Evolutionary conservation across 2,113 vertebrate species (phyloP).

Genomic region (Serilophus lunatus): DNA sequence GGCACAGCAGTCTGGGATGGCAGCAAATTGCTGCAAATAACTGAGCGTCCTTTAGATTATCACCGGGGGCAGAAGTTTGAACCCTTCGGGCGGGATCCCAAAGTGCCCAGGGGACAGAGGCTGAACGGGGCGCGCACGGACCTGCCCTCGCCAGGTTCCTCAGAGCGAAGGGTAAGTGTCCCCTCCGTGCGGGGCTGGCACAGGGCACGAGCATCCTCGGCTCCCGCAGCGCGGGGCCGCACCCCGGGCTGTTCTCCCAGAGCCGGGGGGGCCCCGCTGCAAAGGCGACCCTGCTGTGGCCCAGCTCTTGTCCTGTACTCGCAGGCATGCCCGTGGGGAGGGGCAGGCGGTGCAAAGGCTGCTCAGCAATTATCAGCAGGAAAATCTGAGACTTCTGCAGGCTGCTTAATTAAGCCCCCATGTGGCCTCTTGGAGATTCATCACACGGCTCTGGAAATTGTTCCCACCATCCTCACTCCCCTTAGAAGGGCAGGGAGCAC

Average conservation of each 20-base stretch:
- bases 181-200: neutral
- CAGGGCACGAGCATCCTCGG: neutral
- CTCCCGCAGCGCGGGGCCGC: neutral
- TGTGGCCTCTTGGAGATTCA: slow-evolving; percentile 57
- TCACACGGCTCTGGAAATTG: neutral
- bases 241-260: neutral
- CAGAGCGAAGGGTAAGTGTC: neutral
- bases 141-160: fast-evolving
- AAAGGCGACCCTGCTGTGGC: neutral
- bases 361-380: slow-evolving; percentile 50
- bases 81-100: fast-evolving
- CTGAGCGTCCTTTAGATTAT: neutral
- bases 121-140: neutral
- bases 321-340: neutral
- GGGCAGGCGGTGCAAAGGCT: neutral
- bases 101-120: neutral
- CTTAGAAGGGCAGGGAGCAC: slow-evolving; percentile 3
- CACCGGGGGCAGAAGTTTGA: neutral
- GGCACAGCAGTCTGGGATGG: neutral
- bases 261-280: fast-evolving
- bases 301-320: neutral
- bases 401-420: slow-evolving; percentile 68
- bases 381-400: slow-evolving; percentile 49
- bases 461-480: neutral
- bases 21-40: neutral